Evolutionary conservation across 2,113 vertebrate species (phyloP), one percentile per base, ranked within the genome.

Genomic region (Brachionichthys hirsutus): DNA sequence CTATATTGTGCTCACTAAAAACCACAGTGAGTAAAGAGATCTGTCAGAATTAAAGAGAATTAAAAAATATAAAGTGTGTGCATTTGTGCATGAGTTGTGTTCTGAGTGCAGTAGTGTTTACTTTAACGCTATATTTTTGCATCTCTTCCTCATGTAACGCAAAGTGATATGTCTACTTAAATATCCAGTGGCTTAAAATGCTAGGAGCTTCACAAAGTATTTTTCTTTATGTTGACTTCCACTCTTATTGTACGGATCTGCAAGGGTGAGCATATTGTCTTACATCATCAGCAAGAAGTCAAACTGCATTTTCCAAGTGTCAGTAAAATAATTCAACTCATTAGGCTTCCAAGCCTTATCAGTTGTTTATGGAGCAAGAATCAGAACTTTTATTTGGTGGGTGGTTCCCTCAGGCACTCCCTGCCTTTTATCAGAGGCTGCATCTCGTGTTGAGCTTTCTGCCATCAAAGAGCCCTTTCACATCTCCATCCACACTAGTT

Each of bases 271-370:
- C 58, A 61, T 50, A 73, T 58, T 68, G 70, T 73, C 69, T 78
- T 56, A 59, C 79, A 78, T 85, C 75, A 77, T 66, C 55, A 78
- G 73, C 69, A 57, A 64, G 36, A 54, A 82, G 82, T 86, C 86
- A 83, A 65, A 54, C 52, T 45, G 10, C 62, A 84, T 86, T 83
- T 82, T 87, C 76, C 72, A 67, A 68, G 76, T 77, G 58, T 84
- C 84, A 83, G 81, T 84, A 81, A 87, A 86, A 84, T 77, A 82
- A 77, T 79, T 85, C 77, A 74, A 73, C 74, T 87, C 81, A 82
- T 88, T 87, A 87, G 70, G 67, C 70, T 77, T 63, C 24, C 43
- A 51, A 68, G 64, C 74, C 80, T 87, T 89, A 90, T 89, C 87
- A 85, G 87, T 84, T 87, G 84, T 87, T 87, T 84, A 83, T 82